phyloP scores from a whole-genome alignment of 2,888 invertebrate genomes.

The Tenthredo amoena region DNA sequence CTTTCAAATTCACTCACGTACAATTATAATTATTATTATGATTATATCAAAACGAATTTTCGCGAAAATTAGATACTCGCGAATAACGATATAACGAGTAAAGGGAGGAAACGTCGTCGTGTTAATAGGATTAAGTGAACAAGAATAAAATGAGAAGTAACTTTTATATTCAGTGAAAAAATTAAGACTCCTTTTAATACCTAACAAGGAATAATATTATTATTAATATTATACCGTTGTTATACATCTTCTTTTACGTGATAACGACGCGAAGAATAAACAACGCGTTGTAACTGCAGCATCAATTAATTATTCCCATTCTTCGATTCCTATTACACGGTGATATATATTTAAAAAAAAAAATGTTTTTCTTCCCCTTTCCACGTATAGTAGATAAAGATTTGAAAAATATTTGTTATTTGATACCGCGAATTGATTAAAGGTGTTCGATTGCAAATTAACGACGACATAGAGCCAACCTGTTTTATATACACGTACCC shows the following conservation, averaged over 20 bases:
- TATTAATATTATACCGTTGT: not conserved
- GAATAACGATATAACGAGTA: not conserved
- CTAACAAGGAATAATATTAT: not conserved
- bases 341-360: too few species aligned
- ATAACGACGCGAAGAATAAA: not conserved
- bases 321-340: too few species aligned
- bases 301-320: too few species aligned
- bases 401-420: not conserved
- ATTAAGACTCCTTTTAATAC: not conserved
- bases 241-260: not conserved
- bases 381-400: not conserved
- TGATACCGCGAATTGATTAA: not conserved
- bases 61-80: not conserved
- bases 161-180: not conserved
- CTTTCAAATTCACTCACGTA: not conserved
- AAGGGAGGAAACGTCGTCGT: not conserved
- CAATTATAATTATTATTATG: not conserved
- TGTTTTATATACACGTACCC: not conserved
- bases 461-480: not conserved
- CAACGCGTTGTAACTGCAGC: too few species aligned
- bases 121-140: not conserved
- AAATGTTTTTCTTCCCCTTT: too few species aligned
- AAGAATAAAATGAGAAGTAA: not conserved
- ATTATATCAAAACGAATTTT: too few species aligned
- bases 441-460: constrained; percentile 23